These are phyloP conservation scores for Tetragnatha montana DNA, from an alignment of 2,888 invertebrate species.

Conservation along the genomic window DNA sequence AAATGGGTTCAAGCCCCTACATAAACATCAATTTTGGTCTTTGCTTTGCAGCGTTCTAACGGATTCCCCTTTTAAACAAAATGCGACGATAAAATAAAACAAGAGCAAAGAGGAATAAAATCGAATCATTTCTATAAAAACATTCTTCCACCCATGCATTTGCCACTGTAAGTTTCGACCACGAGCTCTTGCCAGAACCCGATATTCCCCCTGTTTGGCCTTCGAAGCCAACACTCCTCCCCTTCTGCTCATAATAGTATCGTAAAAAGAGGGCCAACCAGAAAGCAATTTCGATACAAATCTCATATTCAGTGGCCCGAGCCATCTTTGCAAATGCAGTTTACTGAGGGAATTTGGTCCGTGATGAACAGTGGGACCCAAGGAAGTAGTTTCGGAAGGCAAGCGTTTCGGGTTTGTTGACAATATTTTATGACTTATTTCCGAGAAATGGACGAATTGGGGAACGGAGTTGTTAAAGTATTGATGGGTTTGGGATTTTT, in stretches of 20 bases:
- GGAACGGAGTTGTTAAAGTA: background rate
- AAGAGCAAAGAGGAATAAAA: background rate
- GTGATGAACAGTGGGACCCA: background rate
- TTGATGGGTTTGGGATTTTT: background rate
- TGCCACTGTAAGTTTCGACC: background rate
- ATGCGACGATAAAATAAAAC: background rate
- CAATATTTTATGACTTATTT: constrained; percentile 17
- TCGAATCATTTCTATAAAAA: background rate
- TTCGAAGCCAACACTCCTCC: background rate
- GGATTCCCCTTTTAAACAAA: background rate
- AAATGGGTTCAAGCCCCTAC: background rate
- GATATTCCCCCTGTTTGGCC: background rate
- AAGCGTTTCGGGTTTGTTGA: background rate
- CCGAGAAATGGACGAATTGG: background rate
- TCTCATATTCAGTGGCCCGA: constrained; percentile 13
- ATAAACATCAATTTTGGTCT: background rate
- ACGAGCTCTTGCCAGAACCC: background rate
- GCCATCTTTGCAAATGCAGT: constrained; percentile 14
- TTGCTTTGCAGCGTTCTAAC: background rate
- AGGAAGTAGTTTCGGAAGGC: background rate
- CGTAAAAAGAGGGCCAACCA: background rate
- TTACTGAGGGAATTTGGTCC: background rate
- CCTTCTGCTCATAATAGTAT: background rate
- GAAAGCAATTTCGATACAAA: constrained; percentile 24
- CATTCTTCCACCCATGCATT: background rate